Evolutionary conservation across 2,888 invertebrate genomes (phyloP).

Genomic region (Agrochola macilenta): DNA sequence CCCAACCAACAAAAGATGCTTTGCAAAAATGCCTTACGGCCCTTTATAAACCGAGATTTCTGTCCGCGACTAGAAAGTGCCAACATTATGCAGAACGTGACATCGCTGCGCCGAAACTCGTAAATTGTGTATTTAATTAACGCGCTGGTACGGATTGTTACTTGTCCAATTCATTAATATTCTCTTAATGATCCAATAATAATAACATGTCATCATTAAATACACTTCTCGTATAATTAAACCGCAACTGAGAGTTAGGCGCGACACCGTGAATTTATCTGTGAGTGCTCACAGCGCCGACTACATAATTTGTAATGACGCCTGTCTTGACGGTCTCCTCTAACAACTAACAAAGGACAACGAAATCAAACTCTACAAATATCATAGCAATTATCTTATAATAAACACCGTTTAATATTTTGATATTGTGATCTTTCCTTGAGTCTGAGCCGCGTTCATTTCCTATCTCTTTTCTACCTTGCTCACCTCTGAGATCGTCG

Average conservation of each 20-base stretch:
- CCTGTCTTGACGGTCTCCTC: conserved; percentile 32
- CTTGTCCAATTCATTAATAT: conserved; percentile 44
- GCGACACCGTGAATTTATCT: conserved; percentile 18
- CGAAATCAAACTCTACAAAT: conserved; percentile 20
- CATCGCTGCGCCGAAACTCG: conserved; percentile 14
- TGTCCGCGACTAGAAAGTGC: conserved; percentile 41
- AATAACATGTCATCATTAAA: conserved; percentile 53
- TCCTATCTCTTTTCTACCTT: conserved; percentile 61
- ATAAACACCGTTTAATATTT: conserved; percentile 21
- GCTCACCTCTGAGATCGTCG: conserved; percentile 61
- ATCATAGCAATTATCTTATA: conserved; percentile 33
- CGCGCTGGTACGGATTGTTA: conserved; percentile 35
- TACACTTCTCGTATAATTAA: conserved; percentile 41
- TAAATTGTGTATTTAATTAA: conserved; percentile 52
- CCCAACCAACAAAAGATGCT: neutral
- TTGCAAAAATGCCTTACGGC: conserved; percentile 10
- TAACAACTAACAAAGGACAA: conserved; percentile 24
- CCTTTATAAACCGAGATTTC: conserved; percentile 20
- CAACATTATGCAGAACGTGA: conserved; percentile 27
- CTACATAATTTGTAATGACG: conserved; percentile 34
- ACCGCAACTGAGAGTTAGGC: conserved; percentile 29
- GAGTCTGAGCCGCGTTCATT: conserved; percentile 29
- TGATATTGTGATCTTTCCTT: conserved; percentile 26
- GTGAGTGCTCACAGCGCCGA: conserved; percentile 12
- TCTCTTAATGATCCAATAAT: conserved; percentile 41